Percentiles rank a stretch among this genome's conserved stretches.
Evolutionary conservation across 1,140 invertebrate species (phyloP).

Genomic region (Bombus vancouverensis): DNA sequence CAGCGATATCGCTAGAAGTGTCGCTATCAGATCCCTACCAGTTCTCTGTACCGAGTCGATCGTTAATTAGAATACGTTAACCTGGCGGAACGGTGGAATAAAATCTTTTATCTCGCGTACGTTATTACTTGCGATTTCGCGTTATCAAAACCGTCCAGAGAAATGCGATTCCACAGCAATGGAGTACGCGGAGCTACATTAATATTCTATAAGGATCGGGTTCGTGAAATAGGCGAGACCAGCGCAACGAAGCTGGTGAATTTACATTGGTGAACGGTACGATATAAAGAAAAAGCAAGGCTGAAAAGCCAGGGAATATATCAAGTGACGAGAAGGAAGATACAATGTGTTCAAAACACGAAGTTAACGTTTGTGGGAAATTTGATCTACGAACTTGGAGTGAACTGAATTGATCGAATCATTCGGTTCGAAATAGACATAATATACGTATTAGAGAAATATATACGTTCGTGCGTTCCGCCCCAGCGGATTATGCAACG

Average conservation of each 20-base stretch:
- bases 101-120: conserved; percentile 7
- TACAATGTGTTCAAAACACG: neutral
- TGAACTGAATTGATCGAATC: neutral
- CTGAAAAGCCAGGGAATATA: neutral
- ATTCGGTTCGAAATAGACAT: neutral
- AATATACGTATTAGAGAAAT: neutral
- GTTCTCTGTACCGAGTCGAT: neutral
- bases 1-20: accelerated
- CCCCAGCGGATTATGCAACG: too few relatives aligned
- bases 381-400: neutral
- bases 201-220: conserved; percentile 38
- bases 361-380: neutral
- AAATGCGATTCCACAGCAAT: neutral
- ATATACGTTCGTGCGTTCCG: neutral
- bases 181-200: neutral
- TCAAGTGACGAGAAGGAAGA: neutral
- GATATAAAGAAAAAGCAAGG: neutral
- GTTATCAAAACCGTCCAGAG: neutral
- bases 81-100: too few relatives aligned
- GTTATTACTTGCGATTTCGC: neutral
- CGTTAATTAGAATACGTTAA: neutral
- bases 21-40: neutral
- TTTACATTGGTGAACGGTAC: conserved; percentile 20
- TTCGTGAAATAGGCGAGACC: conserved; percentile 20
- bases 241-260: conserved; percentile 3